Evolutionary conservation across 2,888 invertebrate species (phyloP).

Genomic region (Charanyca ferruginea): DNA sequence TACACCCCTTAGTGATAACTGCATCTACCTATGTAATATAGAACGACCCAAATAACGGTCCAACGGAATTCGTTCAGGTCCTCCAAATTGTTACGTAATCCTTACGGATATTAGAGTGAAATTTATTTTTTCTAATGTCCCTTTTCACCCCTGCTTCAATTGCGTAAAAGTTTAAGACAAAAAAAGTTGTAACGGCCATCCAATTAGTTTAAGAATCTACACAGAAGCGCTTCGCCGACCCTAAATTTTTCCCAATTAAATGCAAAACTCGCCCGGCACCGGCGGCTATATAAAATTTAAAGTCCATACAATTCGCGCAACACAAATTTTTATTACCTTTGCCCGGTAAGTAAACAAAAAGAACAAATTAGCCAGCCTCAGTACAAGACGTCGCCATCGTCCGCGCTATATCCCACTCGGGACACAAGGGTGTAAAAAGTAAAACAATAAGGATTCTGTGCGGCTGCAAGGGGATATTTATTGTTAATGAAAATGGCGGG

Average conservation of each 20-base stretch:
- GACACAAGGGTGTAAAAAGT: constrained; percentile 91
- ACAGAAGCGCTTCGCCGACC: constrained; percentile 89
- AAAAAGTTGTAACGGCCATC: constrained; percentile 88
- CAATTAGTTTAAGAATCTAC: constrained; percentile 90
- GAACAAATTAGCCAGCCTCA: constrained; percentile 88
- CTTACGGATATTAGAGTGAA: constrained; percentile 48
- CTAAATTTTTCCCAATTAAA: constrained; percentile 91
- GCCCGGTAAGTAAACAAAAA: constrained; percentile 90
- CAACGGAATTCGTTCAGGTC: constrained; percentile 47
- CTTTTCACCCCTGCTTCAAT: constrained; percentile 73
- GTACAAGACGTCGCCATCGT: constrained; percentile 84
- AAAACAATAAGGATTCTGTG: constrained; percentile 91
- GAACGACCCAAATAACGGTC: constrained; percentile 72
- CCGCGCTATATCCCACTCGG: constrained; percentile 82
- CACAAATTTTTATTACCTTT: constrained; percentile 90
- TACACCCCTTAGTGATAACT: constrained; percentile 84
- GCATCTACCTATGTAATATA: constrained; percentile 77
- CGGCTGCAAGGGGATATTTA: constrained; percentile 90
- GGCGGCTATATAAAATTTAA: constrained; percentile 90
- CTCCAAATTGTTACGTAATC: constrained; percentile 52
- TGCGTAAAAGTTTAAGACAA: constrained; percentile 85
- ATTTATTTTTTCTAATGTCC: constrained; percentile 65
- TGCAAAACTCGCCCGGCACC: constrained; percentile 87
- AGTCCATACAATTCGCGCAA: constrained; percentile 91
- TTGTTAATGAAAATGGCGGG: constrained; percentile 91